These are phyloP conservation scores for Barypeithes pellucidus DNA, from an alignment of 2,888 invertebrate genomes.

Conservation along the genomic window DNA sequence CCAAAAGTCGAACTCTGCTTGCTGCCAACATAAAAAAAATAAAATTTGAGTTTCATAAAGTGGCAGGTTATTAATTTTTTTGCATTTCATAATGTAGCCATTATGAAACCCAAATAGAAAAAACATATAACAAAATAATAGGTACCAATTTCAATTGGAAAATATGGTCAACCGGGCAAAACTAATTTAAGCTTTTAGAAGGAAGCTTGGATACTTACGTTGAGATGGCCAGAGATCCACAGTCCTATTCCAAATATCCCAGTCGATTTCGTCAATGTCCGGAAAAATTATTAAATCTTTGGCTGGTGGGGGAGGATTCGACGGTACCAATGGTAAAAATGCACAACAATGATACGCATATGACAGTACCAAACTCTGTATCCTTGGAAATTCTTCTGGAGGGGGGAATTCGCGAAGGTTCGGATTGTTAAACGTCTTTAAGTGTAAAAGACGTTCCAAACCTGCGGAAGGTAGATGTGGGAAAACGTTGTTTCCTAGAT, in stretches of 20 bases:
- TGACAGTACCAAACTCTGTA: conserved; percentile 88
- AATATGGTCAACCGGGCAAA: no score
- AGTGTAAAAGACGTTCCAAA: conserved; percentile 83
- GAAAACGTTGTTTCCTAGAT: conserved; percentile 93
- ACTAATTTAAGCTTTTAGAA: no score
- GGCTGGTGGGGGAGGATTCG: conserved; percentile 71
- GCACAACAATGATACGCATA: conserved; percentile 98
- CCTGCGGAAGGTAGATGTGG: conserved; percentile 87
- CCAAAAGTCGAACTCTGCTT: no score
- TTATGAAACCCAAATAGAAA: no score
- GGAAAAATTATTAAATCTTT: conserved; percentile 82
- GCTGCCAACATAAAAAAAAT: no score
- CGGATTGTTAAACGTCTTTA: conserved; percentile 95
- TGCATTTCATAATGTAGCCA: no score
- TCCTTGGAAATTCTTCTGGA: conserved; percentile 88
- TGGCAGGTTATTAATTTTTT: no score
- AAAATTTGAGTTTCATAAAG: no score
- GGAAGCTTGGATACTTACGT: conserved; percentile 74
- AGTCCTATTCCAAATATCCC: conserved; percentile 86
- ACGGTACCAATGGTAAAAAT: conserved; percentile 81
- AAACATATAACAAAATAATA: no score
- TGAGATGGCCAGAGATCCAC: conserved; percentile 89
- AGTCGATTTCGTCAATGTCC: conserved; percentile 80
- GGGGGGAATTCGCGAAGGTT: conserved; percentile 89
- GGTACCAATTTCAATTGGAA: no score